Percentiles rank a stretch among this genome's conserved stretches.
Evolutionary conservation across 37 sponge, comb jelly and placozoan genomes (phyloP).

Genomic region (Ianthella basta): DNA sequence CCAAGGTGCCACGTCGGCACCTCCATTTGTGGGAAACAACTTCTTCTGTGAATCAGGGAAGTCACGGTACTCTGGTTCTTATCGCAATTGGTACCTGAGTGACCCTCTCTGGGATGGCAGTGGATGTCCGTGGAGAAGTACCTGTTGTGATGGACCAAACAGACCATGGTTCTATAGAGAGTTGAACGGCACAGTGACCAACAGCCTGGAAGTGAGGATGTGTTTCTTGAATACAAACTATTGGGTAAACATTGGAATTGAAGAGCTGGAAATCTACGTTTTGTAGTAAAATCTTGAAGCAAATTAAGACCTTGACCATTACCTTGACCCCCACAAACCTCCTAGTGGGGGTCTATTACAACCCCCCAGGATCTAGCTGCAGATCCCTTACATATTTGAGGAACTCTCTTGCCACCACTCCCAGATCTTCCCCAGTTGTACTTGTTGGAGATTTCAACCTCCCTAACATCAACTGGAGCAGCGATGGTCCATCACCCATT

Average conservation of each 20-base stretch:
- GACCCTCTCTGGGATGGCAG: constrained; percentile 24
- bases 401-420: background rate
- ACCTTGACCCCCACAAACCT: background rate
- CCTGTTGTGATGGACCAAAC: background rate
- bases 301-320: no score
- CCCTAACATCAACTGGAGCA: constrained; percentile 7
- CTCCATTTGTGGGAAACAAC: constrained; percentile 12
- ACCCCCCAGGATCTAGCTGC: background rate
- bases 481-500: background rate
- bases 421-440: background rate
- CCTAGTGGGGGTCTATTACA: background rate
- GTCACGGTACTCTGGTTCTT: no score
- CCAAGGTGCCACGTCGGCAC: constrained; percentile 27
- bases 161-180: constrained; percentile 17
- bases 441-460: constrained; percentile 10
- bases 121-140: background rate
- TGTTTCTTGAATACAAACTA: no score
- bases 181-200: background rate
- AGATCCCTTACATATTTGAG: background rate
- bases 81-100: no score
- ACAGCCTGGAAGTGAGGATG: background rate
- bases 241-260: background rate
- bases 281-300: no score
- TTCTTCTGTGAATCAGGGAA: constrained; percentile 37
- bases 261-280: no score